Evolutionary conservation across 2,888 invertebrate species (phyloP).

Genomic region (Ganaspis brasiliensis): DNA sequence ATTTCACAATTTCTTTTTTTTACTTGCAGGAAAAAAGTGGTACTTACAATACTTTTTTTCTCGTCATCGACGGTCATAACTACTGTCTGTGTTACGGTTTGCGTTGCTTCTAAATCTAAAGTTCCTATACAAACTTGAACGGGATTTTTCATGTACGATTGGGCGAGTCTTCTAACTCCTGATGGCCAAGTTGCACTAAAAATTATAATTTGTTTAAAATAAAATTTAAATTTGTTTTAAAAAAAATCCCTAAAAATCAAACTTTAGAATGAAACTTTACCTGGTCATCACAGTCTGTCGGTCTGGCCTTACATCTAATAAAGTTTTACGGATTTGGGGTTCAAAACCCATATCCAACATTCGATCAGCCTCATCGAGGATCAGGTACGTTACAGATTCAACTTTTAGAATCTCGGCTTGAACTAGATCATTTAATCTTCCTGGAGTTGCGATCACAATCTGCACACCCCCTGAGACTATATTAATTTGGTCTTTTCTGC

Average conservation of each 20-base stretch:
- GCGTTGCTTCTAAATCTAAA: slow-evolving; percentile 93
- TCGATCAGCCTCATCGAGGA: slow-evolving; percentile 95
- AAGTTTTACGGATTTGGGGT: slow-evolving; percentile 92
- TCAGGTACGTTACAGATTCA: slow-evolving; percentile 91
- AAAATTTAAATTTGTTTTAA: too few species aligned
- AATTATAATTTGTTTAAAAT: too few species aligned
- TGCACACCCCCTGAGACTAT: slow-evolving; percentile 91
- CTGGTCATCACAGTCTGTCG: slow-evolving; percentile 98
- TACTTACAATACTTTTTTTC: slow-evolving; percentile 85
- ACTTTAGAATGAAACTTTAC: slow-evolving; percentile 70
- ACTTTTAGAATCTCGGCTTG: slow-evolving; percentile 86
- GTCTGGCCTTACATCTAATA: slow-evolving; percentile 92
- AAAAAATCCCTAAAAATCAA: not conserved
- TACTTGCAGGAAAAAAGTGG: too few species aligned
- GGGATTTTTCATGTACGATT: slow-evolving; percentile 93
- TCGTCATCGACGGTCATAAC: slow-evolving; percentile 87
- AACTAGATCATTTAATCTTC: slow-evolving; percentile 95
- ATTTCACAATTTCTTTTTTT: too few species aligned
- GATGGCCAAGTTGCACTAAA: slow-evolving; percentile 95
- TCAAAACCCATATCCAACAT: slow-evolving; percentile 95
- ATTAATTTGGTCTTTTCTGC: slow-evolving; percentile 89
- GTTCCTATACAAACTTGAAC: slow-evolving; percentile 95
- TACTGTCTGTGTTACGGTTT: slow-evolving; percentile 92
- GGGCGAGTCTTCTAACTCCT: slow-evolving; percentile 92
- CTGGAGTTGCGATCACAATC: slow-evolving; percentile 97